Base-by-base conservation (phyloP, 2,113 vertebrate genomes). In the Halichoerus grypus region DNA sequence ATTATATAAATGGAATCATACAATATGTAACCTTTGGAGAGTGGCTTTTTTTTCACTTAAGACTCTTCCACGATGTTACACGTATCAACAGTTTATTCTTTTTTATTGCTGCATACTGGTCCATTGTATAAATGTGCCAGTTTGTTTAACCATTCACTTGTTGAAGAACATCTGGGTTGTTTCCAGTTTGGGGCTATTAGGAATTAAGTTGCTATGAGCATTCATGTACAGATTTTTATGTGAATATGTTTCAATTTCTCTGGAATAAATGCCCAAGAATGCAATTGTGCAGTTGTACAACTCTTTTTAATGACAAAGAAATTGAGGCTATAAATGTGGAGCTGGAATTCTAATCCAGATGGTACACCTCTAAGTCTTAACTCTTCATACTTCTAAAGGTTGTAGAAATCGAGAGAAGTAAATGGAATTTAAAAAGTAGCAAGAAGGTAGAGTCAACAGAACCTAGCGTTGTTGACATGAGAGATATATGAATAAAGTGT, bases 271-370 rank as follows among this genome's bases (percentile, higher is more conserved):
- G 57, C 42, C 86, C 31, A 49, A 67, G 19, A 88, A 51, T 88
- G 14, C 31, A 89, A 57, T 0, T 93, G 77, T 24, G 82, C 57
- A 39, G 57, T 7, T 83, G 74, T 9, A 88, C 31, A 88, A 93
- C 4, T 49, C 55, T 96, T 83, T 83, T 83, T 88, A 67, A 93
- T 36, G 67, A 94, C 53, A 88, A 80, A 61, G 72, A 95, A 86
- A 92, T 1, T 36, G 74, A 88, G 59, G 31, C 36, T 83, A 39
- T 65, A 93, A 57, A 76, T 51, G 22, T 67, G 9, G 24, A 55
- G 57, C 28, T 57, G 13, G 84, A 69, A 88, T 83, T 90, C 71
- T 85, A 84, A 89, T 77, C 67, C 36, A 88, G 91, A 88, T 26
- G 33, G 61, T 51, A n/a, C 77, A 42, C 19, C 33, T 79, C 59